These are phyloP conservation scores for Melanotaenia parkinsoni DNA, from an alignment of 2,797 vertebrate species.

Conservation along the genomic window DNA sequence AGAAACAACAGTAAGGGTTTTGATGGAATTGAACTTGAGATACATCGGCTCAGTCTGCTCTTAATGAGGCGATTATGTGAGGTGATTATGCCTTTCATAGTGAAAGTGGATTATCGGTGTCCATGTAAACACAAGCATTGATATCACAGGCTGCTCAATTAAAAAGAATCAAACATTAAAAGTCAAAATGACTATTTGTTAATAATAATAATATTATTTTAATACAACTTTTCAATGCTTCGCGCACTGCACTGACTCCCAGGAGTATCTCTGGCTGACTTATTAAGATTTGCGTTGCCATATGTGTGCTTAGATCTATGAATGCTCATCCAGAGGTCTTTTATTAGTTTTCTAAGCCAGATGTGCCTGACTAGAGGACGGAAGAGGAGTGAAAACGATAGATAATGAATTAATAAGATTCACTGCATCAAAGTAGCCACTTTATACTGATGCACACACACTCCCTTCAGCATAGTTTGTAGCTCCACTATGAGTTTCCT, in stretches of 20 bases:
- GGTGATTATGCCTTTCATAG: neutral
- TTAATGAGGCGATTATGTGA: neutral
- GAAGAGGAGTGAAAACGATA: constrained; percentile 55
- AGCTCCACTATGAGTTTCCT: constrained; percentile 37
- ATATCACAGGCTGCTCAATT: neutral
- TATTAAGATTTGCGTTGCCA: constrained; percentile 30
- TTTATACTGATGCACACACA: constrained; percentile 37
- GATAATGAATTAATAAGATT: constrained; percentile 58
- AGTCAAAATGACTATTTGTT: constrained; percentile 21
- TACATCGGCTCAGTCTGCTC: neutral
- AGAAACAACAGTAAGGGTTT: neutral
- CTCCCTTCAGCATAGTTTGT: constrained; percentile 33
- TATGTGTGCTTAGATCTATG: constrained; percentile 61
- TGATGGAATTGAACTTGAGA: neutral
- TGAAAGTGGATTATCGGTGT: neutral
- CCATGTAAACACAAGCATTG: neutral
- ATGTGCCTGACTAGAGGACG: constrained; percentile 78
- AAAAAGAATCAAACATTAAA: constrained; percentile 20
- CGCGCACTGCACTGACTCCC: constrained; percentile 33
- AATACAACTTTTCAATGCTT: constrained; percentile 39
- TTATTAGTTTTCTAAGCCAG: constrained; percentile 76
- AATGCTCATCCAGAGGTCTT: constrained; percentile 63
- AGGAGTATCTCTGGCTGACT: constrained; percentile 48
- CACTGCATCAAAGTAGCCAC: constrained; percentile 40
- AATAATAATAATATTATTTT: constrained; percentile 33